Percentiles rank a stretch among this genome's conserved stretches.
phyloP scores from a whole-genome alignment of 2,797 vertebrate species.

The Nannoperca australis region DNA sequence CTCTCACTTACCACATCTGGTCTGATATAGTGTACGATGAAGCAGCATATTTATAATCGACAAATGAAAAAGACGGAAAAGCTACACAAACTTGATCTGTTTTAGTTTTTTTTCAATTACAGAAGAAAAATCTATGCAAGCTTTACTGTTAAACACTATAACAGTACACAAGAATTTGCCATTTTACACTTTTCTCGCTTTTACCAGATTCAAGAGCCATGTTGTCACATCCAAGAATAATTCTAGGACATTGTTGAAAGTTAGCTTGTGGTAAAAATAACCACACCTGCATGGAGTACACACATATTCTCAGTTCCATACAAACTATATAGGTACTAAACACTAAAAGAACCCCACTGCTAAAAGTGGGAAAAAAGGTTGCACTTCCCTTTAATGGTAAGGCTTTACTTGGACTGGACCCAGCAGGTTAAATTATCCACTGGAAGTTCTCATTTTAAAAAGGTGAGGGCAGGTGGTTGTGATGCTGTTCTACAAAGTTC shows the following conservation, averaged over 20 bases:
- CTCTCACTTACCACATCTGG: background rate
- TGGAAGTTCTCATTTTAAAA: conserved; percentile 31
- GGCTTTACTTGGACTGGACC: conserved; percentile 1
- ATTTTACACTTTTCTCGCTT: background rate
- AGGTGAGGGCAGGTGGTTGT: conserved; percentile 17
- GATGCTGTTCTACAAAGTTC: conserved; percentile 25
- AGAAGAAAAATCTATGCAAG: background rate
- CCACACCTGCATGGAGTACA: background rate
- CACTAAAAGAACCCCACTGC: background rate
- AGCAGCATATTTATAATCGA: background rate
- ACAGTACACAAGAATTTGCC: background rate
- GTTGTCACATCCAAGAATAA: background rate
- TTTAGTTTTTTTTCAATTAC: background rate
- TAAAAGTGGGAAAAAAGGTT: conserved; percentile 2
- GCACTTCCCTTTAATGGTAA: background rate
- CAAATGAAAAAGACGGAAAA: background rate
- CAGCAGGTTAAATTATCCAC: conserved; percentile 18
- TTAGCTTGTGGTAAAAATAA: conserved; percentile 18
- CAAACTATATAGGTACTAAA: background rate
- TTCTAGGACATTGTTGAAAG: conserved; percentile 11
- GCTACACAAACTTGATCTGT: too few species aligned
- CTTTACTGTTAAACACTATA: background rate
- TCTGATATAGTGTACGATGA: background rate
- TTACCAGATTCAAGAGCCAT: background rate
- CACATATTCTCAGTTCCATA: conserved; percentile 1